Evolutionary conservation across 2,888 invertebrate genomes (phyloP).

Genomic region (Peribatodes rhomboidaria): DNA sequence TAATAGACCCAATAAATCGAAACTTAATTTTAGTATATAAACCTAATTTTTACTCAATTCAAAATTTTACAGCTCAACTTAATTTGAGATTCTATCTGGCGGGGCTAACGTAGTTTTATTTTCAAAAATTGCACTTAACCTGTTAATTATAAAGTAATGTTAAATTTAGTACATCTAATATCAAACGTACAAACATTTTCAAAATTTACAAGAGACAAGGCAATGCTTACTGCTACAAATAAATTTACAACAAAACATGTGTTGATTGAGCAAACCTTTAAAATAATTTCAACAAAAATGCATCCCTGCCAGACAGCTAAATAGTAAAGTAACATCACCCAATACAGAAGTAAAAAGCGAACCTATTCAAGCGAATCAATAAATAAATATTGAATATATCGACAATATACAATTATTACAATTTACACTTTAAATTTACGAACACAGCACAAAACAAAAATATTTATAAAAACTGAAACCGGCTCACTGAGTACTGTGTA

Average conservation of each 20-base stretch:
- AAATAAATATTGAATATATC: constrained; percentile 85
- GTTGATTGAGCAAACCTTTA: constrained; percentile 79
- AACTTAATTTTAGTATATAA: constrained; percentile 65
- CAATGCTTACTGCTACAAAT: constrained; percentile 70
- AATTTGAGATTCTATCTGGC: constrained; percentile 73
- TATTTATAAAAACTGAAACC: constrained; percentile 68
- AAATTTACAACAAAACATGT: constrained; percentile 75
- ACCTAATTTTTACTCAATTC: constrained; percentile 54
- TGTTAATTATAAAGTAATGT: neutral
- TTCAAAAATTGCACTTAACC: constrained; percentile 46
- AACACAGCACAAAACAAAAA: constrained; percentile 86
- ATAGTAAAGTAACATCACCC: constrained; percentile 62
- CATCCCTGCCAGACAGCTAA: constrained; percentile 81
- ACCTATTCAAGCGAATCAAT: constrained; percentile 82
- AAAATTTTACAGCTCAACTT: constrained; percentile 70
- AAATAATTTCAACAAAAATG: constrained; percentile 66
- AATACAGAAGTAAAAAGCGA: constrained; percentile 67
- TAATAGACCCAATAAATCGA: constrained; percentile 72
- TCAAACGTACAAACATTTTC: constrained; percentile 30
- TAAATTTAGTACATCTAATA: constrained; percentile 18
- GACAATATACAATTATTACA: constrained; percentile 86
- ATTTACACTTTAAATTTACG: constrained; percentile 84
- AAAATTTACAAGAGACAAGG: constrained; percentile 60
- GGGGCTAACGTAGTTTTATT: constrained; percentile 59
- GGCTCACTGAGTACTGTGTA: constrained; percentile 76